A percentile compares a stretch with the other conserved stretches of the same genome.
These are phyloP conservation scores for Symphodus melops DNA, from an alignment of 2,113 vertebrate genomes.

Conservation along the genomic window DNA sequence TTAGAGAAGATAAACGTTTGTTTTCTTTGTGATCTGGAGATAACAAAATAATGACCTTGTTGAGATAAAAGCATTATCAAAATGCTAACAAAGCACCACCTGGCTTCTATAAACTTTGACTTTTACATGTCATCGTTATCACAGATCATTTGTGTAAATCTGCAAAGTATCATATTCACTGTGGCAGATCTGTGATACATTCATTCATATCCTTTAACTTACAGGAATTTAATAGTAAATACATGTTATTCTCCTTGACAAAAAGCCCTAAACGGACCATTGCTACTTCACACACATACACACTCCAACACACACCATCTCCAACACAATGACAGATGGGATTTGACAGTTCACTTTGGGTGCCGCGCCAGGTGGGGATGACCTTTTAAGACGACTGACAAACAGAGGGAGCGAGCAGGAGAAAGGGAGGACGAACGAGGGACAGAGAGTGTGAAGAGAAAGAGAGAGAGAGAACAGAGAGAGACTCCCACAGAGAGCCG, in stretches of 20 bases:
- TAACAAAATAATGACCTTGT: background rate
- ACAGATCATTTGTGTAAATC: background rate
- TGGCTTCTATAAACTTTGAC: background rate
- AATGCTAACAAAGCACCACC: background rate
- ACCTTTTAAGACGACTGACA: constrained; percentile 76
- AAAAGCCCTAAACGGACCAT: constrained; percentile 7
- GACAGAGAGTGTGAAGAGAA: constrained; percentile 13
- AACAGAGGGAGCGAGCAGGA: constrained; percentile 38
- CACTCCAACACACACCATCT: constrained; percentile 7
- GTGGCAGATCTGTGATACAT: background rate
- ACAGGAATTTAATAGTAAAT: background rate
- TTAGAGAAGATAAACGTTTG: background rate
- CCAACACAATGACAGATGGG: constrained; percentile 52
- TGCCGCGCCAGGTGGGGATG: constrained; percentile 70
- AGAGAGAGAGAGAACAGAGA: constrained; percentile 26
- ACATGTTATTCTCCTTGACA: background rate
- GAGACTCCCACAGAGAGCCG: constrained; percentile 46
- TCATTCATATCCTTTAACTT: background rate
- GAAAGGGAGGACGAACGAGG: constrained; percentile 20
- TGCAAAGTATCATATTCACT: background rate
- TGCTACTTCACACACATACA: constrained; percentile 16
- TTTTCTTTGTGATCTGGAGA: background rate
- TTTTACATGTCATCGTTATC: background rate
- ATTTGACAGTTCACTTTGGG: constrained; percentile 67
- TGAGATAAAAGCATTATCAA: background rate